phyloP scores from a whole-genome alignment of 1,140 invertebrate species.

The Ditylenchus dipsaci region DNA sequence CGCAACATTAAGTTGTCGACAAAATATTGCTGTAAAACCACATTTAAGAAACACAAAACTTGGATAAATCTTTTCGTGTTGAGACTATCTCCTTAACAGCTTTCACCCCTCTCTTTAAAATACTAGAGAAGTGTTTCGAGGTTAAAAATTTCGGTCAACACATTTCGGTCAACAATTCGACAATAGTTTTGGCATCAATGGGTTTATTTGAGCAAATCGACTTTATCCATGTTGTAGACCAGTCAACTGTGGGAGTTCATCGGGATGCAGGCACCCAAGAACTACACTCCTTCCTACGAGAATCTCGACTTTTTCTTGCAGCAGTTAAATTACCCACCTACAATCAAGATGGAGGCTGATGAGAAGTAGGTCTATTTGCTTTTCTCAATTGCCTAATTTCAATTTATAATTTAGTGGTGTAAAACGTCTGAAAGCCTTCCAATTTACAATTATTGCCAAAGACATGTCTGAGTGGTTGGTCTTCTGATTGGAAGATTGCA shows the following conservation, averaged over 20 bases:
- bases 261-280: conserved; percentile 17
- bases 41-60: too few species aligned
- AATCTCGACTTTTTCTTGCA: conserved; percentile 49
- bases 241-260: conserved; percentile 19
- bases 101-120: too few species aligned
- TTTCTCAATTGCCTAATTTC: background rate
- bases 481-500: too few species aligned
- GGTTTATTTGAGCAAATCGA: too few species aligned
- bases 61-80: too few species aligned
- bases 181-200: too few species aligned
- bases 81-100: too few species aligned
- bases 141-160: too few species aligned
- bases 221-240: background rate
- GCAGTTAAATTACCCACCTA: conserved; percentile 46
- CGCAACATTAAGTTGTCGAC: too few species aligned
- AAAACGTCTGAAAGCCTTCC: conserved; percentile 38
- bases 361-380: background rate
- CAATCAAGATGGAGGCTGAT: conserved; percentile 24
- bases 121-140: too few species aligned
- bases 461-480: conserved; percentile 53
- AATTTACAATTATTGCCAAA: conserved; percentile 46
- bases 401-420: conserved; percentile 24
- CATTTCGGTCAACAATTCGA: too few species aligned
- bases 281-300: conserved; percentile 32
- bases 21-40: too few species aligned